A percentile compares a stretch with the other conserved stretches of the same genome.
phyloP scores from a whole-genome alignment of 2,113 vertebrate species.

The Meleagris gallopavo region DNA sequence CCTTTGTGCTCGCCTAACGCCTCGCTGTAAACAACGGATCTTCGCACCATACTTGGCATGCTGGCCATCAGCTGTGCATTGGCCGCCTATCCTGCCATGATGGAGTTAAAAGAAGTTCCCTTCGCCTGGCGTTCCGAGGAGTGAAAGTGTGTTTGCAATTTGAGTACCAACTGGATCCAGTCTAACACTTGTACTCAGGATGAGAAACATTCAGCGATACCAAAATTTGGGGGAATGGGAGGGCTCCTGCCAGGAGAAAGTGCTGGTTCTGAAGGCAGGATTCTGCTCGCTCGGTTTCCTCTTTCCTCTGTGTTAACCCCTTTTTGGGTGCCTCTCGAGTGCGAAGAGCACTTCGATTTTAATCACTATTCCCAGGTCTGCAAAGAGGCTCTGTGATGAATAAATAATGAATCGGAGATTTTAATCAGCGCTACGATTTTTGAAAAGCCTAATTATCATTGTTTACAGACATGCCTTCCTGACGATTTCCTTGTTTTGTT shows the following conservation, averaged over 20 bases:
- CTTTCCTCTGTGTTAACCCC: slow-evolving; percentile 70
- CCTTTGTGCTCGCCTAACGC: slow-evolving; percentile 79
- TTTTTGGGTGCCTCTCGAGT: slow-evolving; percentile 43
- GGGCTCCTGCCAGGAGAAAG: slow-evolving; percentile 75
- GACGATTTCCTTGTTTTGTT: not conserved
- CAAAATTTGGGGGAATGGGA: slow-evolving; percentile 66
- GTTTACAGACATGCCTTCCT: slow-evolving; percentile 70
- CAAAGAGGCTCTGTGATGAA: slow-evolving; percentile 78
- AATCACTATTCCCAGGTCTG: slow-evolving; percentile 77
- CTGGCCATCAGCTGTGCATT: slow-evolving; percentile 78
- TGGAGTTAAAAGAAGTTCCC: slow-evolving; percentile 82
- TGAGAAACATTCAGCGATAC: slow-evolving; percentile 77
- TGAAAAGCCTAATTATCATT: slow-evolving; percentile 74
- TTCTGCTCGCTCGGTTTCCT: slow-evolving; percentile 68
- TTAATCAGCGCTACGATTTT: slow-evolving; percentile 77
- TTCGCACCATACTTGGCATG: slow-evolving; percentile 82
- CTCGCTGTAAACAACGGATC: slow-evolving; percentile 80
- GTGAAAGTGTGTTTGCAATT: slow-evolving; percentile 78
- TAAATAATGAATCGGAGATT: slow-evolving; percentile 80
- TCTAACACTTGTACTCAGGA: slow-evolving; percentile 77
- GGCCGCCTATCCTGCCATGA: slow-evolving; percentile 75
- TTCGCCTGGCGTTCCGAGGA: slow-evolving; percentile 70
- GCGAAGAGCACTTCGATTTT: slow-evolving; percentile 66
- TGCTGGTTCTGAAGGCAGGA: slow-evolving; percentile 64
- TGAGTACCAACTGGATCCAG: slow-evolving; percentile 74